A percentile compares a stretch with the other conserved stretches of the same genome.
phyloP scores from a whole-genome alignment of 2,113 vertebrate species.

The Pluvianellus socialis region DNA sequence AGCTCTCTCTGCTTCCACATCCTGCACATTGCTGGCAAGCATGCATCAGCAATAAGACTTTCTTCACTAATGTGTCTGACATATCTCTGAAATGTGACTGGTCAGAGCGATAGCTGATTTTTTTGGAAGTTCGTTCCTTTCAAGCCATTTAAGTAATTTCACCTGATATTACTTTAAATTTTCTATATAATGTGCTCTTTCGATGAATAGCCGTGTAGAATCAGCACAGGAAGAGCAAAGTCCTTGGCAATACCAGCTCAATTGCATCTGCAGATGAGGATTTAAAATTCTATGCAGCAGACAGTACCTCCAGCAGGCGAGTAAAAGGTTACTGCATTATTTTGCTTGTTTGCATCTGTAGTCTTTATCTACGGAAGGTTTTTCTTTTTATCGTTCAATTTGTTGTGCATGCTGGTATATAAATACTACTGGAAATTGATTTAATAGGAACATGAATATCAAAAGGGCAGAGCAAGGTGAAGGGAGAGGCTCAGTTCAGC shows the following conservation, averaged over 20 bases:
- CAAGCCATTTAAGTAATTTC: slow-evolving; percentile 63
- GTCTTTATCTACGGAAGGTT: slow-evolving; percentile 57
- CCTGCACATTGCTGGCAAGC: slow-evolving; percentile 53
- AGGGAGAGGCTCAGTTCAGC: slow-evolving; percentile 65
- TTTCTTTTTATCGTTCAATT: not conserved
- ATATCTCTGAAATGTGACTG: slow-evolving; percentile 52
- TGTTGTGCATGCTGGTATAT: slow-evolving; percentile 66
- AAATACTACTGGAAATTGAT: slow-evolving; percentile 65
- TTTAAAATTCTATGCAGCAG: slow-evolving; percentile 83
- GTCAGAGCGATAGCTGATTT: slow-evolving; percentile 36
- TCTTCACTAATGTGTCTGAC: slow-evolving; percentile 36
- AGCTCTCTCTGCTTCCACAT: slow-evolving; percentile 53
- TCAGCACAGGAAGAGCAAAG: slow-evolving; percentile 71
- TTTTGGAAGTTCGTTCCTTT: slow-evolving; percentile 65
- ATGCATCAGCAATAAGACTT: slow-evolving; percentile 58
- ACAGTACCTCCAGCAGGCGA: slow-evolving; percentile 81
- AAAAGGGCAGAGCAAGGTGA: slow-evolving; percentile 79
- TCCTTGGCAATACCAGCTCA: slow-evolving; percentile 77
- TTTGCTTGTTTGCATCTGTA: slow-evolving; percentile 76
- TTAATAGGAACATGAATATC: slow-evolving; percentile 64
- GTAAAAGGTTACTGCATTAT: slow-evolving; percentile 83
- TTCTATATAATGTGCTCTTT: slow-evolving; percentile 61
- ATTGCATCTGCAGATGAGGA: slow-evolving; percentile 81
- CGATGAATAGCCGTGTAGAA: slow-evolving; percentile 68
- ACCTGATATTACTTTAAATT: slow-evolving; percentile 66